Conservation (phyloP, 1,140 invertebrate genomes). For the Lucilia cuprina region DNA sequence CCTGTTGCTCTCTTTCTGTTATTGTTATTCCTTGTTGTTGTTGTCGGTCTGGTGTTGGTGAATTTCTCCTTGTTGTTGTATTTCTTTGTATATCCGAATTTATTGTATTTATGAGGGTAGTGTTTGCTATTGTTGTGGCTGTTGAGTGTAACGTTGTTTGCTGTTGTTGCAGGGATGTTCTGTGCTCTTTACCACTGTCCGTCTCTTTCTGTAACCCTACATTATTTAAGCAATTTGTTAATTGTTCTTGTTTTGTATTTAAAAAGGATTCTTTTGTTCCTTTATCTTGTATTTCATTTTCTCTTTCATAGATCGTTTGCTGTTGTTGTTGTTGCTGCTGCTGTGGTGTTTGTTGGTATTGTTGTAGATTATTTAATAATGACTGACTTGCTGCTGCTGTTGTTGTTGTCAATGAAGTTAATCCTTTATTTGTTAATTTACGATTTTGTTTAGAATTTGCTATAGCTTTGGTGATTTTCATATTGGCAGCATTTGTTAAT, state of each 20-base stretch:
- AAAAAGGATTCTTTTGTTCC: background rate
- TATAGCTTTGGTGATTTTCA: constrained; percentile 53
- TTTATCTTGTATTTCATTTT: background rate
- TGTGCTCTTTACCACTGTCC: background rate
- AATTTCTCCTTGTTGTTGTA: background rate
- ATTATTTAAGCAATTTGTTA: background rate
- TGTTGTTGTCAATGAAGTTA: background rate
- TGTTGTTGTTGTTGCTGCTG: background rate
- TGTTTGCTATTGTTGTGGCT: background rate
- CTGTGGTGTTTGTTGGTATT: background rate
- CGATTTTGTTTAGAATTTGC: constrained; percentile 47
- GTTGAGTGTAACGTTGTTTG: background rate
- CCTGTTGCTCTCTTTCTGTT: constrained; percentile 31
- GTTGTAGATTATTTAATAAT: background rate
- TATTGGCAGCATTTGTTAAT: constrained; percentile 53
- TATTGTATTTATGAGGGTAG: background rate
- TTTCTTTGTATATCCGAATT: too few species aligned
- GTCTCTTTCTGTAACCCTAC: background rate
- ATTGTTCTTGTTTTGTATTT: background rate
- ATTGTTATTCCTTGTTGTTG: constrained; percentile 29
- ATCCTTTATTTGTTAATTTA: constrained; percentile 40
- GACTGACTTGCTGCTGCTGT: background rate
- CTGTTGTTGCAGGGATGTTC: background rate
- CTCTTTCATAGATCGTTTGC: background rate
- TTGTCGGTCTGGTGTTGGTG: background rate